Evolutionary conservation across 1,140 invertebrate species (phyloP), one percentile per base, ranked within the genome.

Genomic region (Scaptodrosophila lebanonensis): DNA sequence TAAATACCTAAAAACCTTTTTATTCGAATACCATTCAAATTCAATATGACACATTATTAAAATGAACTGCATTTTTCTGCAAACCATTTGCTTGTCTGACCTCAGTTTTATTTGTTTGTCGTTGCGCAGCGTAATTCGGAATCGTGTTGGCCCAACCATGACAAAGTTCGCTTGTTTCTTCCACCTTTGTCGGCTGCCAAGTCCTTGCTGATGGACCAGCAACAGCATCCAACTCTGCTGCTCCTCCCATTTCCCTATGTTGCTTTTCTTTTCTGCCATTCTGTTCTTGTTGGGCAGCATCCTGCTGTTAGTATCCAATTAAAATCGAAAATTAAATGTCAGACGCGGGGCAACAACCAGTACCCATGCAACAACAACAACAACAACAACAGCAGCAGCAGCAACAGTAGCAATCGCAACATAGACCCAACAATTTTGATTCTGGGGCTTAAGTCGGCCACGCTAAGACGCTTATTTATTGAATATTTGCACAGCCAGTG

Each of bases 281-380:
- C 47, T 65, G 39, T 49, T 43, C 48, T 50, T 43, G 50, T 67
- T 17, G 72, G 61, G 53, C 56, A 82, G 83, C 72, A 65, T 84
- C 83, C 83, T 84, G 83, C 83, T 84, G 83, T 84, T 84, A 82
- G 71, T 83, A 84, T 84, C 83, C 83, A 84, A 84, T 84, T 84
- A 52, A 79, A 82, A 82, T 82, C 68, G 69, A 82, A 73, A 82
- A 79, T 79, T 82, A 82, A 79, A 79, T 75, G 75, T 75, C 70
- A 79, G 65, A 79, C 68, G 69, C 75, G 75, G 66, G 65, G 48
- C 68, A 47, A 52, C 15, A 54, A 56, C 50, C 50, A 42, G 3
- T n/a, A 12, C 53, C 58, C 49, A 40, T 35, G 30, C 33, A 32
- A 40, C 43, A 48, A 22, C 35, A 40, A 39, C 33, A 53, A 44